Conservation (phyloP, 2,113 vertebrate species). For the Ictalurus furcatus region DNA sequence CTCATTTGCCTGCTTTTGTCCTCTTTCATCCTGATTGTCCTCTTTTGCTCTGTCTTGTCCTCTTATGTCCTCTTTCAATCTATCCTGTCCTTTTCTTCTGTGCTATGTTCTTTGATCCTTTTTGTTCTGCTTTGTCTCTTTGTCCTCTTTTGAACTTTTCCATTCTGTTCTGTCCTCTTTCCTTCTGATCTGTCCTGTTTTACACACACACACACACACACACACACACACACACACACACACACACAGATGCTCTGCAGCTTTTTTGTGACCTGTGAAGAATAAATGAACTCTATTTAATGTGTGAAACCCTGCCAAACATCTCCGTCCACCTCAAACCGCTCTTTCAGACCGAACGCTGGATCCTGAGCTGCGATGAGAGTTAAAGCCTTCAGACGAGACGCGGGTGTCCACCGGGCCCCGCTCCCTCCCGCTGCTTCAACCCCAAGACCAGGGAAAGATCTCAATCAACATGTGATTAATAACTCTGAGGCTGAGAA, state of each 20-base stretch:
- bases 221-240: not conserved
- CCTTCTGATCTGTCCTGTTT: not conserved
- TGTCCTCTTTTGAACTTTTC: not conserved
- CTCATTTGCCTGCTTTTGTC: not conserved
- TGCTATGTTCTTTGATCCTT: not conserved
- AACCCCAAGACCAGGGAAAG: conserved; percentile 53
- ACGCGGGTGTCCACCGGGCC: conserved; percentile 32
- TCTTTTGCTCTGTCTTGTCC: not conserved
- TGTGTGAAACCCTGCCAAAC: not conserved
- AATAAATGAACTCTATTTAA: not conserved
- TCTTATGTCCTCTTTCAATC: not conserved
- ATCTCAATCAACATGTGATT: conserved; percentile 72
- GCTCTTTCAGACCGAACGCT: conserved; percentile 18
- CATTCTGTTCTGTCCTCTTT: not conserved
- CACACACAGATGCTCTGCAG: not conserved
- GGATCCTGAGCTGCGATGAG: conserved; percentile 46
- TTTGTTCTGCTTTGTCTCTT: not conserved
- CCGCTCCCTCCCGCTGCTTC: conserved; percentile 61
- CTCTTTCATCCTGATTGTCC: not conserved
- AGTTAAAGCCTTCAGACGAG: conserved; percentile 62
- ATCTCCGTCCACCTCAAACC: conserved; percentile 13
- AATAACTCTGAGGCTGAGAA: conserved; percentile 67
- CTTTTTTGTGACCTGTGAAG: conserved; percentile 30
- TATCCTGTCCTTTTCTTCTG: not conserved
- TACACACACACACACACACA: not conserved